Conservation (phyloP, 2,113 vertebrate species). For the Recurvirostra avosetta region DNA sequence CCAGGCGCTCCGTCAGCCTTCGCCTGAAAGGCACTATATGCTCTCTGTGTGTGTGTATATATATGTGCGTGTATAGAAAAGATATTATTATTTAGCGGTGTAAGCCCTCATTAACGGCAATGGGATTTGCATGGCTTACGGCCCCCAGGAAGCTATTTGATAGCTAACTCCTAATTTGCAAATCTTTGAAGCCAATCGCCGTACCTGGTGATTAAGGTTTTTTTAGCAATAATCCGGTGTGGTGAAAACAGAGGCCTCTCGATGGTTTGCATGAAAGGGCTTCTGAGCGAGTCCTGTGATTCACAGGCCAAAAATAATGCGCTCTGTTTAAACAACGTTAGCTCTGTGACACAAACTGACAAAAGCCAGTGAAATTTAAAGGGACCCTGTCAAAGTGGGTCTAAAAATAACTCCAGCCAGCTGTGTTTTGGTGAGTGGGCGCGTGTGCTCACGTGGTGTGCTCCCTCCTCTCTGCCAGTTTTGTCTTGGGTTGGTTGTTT, state of each 20-base stretch:
- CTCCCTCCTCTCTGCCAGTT: background rate
- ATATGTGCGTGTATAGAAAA: background rate
- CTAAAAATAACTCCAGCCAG: conserved; percentile 59
- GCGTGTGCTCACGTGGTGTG: background rate
- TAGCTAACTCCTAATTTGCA: conserved; percentile 53
- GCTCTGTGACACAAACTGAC: conserved; percentile 23
- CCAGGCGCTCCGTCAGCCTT: background rate
- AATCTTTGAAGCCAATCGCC: background rate
- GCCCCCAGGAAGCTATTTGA: conserved; percentile 34
- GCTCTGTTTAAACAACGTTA: conserved; percentile 28
- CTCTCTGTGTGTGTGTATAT: rapidly evolving
- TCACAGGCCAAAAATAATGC: conserved; percentile 53
- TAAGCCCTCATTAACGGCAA: conserved; percentile 37
- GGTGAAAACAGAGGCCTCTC: conserved; percentile 36
- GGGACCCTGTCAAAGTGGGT: background rate
- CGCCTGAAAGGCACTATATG: rapidly evolving
- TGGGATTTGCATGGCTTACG: background rate
- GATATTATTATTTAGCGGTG: background rate
- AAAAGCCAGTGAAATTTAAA: conserved; percentile 49
- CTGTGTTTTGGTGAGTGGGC: conserved; percentile 40
- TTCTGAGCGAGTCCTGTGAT: background rate
- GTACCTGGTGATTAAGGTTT: conserved; percentile 52
- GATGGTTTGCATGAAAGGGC: background rate
- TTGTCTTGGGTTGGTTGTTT: background rate
- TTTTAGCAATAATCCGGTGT: background rate